These are phyloP conservation scores for Microplitis demolitor DNA, from an alignment of 1,140 invertebrate genomes.

Conservation along the genomic window DNA sequence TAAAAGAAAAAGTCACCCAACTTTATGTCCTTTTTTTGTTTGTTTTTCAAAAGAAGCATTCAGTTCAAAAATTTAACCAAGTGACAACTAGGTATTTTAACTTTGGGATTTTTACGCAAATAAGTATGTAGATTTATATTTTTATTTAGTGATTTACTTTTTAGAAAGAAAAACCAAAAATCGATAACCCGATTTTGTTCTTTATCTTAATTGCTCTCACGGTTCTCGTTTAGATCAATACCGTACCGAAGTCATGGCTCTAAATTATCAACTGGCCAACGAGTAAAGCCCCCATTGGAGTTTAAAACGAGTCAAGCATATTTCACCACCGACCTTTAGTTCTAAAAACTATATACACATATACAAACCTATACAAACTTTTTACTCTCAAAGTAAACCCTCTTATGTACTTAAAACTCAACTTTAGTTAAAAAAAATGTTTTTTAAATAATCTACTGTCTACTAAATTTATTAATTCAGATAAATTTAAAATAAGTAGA, in stretches of 20 bases:
- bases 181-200: constrained; percentile 58
- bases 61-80: too few species aligned
- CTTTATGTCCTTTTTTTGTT: too few species aligned
- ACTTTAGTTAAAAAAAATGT: too few species aligned
- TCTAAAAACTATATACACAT: background rate
- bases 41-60: too few species aligned
- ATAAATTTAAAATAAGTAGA: too few species aligned
- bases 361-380: background rate
- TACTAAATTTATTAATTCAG: too few species aligned
- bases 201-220: constrained; percentile 61
- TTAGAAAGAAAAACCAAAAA: constrained; percentile 39
- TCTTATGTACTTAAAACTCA: too few species aligned
- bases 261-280: constrained; percentile 44
- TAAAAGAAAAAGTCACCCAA: too few species aligned
- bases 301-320: constrained; percentile 1
- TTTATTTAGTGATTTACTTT: constrained; percentile 33
- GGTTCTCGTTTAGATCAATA: constrained; percentile 59
- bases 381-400: background rate
- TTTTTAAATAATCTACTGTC: too few species aligned
- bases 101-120: background rate
- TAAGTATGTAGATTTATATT: too few species aligned
- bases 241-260: constrained; percentile 33
- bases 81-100: background rate
- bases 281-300: background rate
- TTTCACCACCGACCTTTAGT: background rate